phyloP scores from a whole-genome alignment of 2,797 vertebrate genomes.

The Xenentodon cancila region DNA sequence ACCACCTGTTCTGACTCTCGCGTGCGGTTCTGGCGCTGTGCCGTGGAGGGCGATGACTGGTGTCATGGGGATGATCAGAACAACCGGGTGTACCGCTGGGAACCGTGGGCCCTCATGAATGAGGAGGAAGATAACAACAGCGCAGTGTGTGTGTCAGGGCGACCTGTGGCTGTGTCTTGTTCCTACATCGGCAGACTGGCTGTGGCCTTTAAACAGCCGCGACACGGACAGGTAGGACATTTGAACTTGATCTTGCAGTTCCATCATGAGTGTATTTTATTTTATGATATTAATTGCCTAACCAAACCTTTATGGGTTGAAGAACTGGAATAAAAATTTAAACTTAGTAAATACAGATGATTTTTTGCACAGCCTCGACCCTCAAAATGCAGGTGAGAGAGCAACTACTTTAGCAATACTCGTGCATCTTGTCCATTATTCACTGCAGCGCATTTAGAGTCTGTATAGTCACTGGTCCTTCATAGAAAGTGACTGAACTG shows the following conservation, averaged over 20 bases:
- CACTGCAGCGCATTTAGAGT: not conserved
- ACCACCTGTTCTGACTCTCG: slow-evolving; percentile 95
- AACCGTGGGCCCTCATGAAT: slow-evolving; percentile 94
- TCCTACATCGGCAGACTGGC: slow-evolving; percentile 97
- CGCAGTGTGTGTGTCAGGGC: slow-evolving; percentile 88
- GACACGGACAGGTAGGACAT: slow-evolving; percentile 83
- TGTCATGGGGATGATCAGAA: slow-evolving; percentile 73
- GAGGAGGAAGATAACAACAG: slow-evolving; percentile 94
- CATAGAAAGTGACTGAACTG: slow-evolving; percentile 8
- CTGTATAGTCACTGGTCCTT: too few relatives aligned
- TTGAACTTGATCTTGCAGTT: not conserved
- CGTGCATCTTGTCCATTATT: not conserved
- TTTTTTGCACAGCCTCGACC: not conserved
- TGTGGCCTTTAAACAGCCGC: slow-evolving; percentile 92
- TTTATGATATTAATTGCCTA: too few relatives aligned
- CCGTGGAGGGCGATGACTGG: slow-evolving; percentile 78
- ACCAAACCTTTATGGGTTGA: slow-evolving; percentile 3
- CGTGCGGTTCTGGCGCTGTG: slow-evolving; percentile 95
- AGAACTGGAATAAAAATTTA: slow-evolving; percentile 31
- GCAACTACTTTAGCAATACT: not conserved
- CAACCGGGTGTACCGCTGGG: slow-evolving; percentile 87
- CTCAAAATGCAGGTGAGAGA: slow-evolving; percentile 1
- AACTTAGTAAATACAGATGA: slow-evolving; percentile 9
- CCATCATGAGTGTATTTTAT: not conserved
- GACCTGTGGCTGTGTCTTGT: slow-evolving; percentile 96